Evolutionary conservation across 2,888 invertebrate genomes (phyloP).

Genomic region (Carpatolechia fugitivella): DNA sequence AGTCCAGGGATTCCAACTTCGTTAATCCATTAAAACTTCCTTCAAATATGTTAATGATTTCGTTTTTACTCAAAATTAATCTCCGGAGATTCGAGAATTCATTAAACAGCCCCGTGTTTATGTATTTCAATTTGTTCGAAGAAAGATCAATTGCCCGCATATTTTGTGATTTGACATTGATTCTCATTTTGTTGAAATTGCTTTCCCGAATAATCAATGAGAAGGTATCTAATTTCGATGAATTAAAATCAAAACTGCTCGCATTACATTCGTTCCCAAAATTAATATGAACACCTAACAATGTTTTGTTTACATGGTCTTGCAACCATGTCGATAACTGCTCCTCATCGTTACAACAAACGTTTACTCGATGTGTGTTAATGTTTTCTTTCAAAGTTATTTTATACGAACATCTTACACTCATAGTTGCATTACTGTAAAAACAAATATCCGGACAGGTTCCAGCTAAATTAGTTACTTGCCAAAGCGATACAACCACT

Average conservation of each 20-base stretch:
- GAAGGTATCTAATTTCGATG: constrained; percentile 50
- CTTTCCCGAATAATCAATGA: constrained; percentile 57
- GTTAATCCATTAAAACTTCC: constrained; percentile 81
- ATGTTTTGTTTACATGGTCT: constrained; percentile 54
- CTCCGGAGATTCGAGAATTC: constrained; percentile 79
- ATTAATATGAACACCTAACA: constrained; percentile 45
- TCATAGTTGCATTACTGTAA: constrained; percentile 46
- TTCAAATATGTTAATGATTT: constrained; percentile 76
- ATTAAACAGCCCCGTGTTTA: constrained; percentile 76
- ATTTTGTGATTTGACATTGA: constrained; percentile 52
- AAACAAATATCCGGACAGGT: constrained; percentile 53
- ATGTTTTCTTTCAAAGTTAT: constrained; percentile 53
- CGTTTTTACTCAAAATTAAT: constrained; percentile 85
- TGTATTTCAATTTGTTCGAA: constrained; percentile 72
- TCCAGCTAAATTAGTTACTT: constrained; percentile 52
- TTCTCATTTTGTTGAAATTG: constrained; percentile 48
- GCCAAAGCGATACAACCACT: constrained; percentile 57
- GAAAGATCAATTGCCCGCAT: constrained; percentile 81
- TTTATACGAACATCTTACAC: constrained; percentile 60
- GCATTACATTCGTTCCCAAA: constrained; percentile 51
- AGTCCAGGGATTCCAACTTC: constrained; percentile 83
- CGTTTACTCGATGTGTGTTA: constrained; percentile 41
- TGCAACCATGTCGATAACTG: constrained; percentile 40
- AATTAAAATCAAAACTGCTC: constrained; percentile 45
- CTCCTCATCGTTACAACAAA: constrained; percentile 54